A percentile compares a stretch with the other conserved stretches of the same genome.
phyloP scores from a whole-genome alignment of 92 coral and sea anemone genomes.

The Chrysogorgia sp. region DNA sequence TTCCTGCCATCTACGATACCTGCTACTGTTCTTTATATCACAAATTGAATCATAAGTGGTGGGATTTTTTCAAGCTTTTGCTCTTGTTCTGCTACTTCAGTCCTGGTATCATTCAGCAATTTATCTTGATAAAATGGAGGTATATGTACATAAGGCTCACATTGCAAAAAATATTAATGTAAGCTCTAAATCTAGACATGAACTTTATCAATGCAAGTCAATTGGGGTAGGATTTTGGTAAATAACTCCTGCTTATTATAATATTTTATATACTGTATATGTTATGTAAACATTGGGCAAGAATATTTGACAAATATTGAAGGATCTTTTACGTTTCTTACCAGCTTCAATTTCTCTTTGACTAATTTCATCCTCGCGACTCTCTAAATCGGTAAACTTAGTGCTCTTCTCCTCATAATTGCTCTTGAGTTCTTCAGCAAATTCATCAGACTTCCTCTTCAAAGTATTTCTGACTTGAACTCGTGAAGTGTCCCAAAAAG shows the following conservation, averaged over 20 bases:
- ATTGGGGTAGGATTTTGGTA: not conserved
- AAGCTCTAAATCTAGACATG: too few species aligned
- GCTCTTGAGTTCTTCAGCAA: not conserved
- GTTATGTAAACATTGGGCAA: not conserved
- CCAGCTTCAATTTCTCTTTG: too few species aligned
- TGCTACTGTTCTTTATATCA: not conserved
- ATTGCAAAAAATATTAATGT: too few species aligned
- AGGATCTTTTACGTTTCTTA: too few species aligned
- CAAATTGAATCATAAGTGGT: not conserved
- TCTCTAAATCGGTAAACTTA: not conserved
- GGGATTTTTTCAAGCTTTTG: not conserved
- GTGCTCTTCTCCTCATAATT: not conserved
- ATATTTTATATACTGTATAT: too few species aligned
- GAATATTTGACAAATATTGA: too few species aligned
- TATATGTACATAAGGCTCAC: not conserved
- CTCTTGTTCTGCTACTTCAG: too few species aligned
- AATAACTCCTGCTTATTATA: not conserved
- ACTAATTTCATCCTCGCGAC: not conserved
- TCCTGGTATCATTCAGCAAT: too few species aligned
- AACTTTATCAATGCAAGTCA: not conserved
- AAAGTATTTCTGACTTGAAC: too few species aligned
- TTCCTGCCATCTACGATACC: conserved; percentile 11
- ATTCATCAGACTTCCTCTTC: too few species aligned
- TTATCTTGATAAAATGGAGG: not conserved
- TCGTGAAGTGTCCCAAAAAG: not conserved